These are phyloP conservation scores for Anthopleura xanthogrammica DNA, from an alignment of 92 coral and sea anemone species.

Conservation along the genomic window DNA sequence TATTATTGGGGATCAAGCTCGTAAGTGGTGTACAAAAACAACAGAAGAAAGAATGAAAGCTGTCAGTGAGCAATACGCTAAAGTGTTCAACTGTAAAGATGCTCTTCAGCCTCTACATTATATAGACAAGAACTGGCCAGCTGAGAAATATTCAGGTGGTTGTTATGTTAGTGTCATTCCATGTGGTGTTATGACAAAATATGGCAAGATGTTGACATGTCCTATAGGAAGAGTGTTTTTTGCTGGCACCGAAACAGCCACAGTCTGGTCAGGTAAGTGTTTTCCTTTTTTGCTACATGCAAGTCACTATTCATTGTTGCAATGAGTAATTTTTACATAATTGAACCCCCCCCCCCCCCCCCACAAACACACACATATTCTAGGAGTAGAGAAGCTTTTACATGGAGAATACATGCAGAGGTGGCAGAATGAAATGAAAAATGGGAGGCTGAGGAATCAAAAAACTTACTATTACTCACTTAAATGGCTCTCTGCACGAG, in stretches of 20 bases:
- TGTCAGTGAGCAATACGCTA: conserved; percentile 88
- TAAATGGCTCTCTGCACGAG: no score
- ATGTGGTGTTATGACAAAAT: conserved; percentile 85
- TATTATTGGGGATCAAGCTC: conserved; percentile 87
- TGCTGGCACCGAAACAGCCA: conserved; percentile 99
- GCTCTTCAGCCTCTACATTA: conserved; percentile 88
- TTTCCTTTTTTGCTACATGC: neutral
- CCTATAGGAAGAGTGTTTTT: conserved; percentile 86
- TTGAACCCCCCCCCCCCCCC: no score
- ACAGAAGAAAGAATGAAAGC: conserved; percentile 91
- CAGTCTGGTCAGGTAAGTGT: conserved; percentile 82
- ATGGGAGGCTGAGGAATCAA: no score
- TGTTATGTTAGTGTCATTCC: conserved; percentile 88
- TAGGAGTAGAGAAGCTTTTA: no score
- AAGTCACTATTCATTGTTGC: neutral
- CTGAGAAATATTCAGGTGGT: conserved; percentile 97
- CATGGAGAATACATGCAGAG: no score
- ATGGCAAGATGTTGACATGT: conserved; percentile 59
- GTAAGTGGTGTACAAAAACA: conserved; percentile 78
- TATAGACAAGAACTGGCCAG: conserved; percentile 98
- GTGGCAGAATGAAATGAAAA: no score
- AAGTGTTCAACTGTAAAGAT: conserved; percentile 72
- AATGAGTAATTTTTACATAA: no score
- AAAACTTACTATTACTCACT: no score
- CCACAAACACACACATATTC: no score